Evolutionary conservation across 1,140 invertebrate species (phyloP), one percentile per base, ranked within the genome.

Genomic region (Camponotus vicinus): DNA sequence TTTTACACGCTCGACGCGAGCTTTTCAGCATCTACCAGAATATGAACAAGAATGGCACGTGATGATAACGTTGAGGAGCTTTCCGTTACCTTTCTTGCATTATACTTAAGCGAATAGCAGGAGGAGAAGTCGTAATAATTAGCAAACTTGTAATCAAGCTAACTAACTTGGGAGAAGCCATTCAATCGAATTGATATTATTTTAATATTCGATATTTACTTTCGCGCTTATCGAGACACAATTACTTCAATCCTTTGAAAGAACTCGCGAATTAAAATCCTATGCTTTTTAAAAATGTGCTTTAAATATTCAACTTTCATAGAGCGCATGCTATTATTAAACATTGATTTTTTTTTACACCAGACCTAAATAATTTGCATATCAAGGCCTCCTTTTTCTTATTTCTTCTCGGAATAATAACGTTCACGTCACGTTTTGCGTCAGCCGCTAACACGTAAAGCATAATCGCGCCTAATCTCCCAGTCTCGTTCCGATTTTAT

Each of bases 51-150:
- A 85, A 67, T 77, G 73, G 52, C 7, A 27, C 45, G 73, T 40
- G 75, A 85, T 61, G 88, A 89, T 88, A 88, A 89, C 86, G 67
- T 34, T 73, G 15, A 85, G 85, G 86, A 89, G 80, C 73, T 67
- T 88, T 85, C 69, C 67, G 37, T 57, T 77, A 34, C 71, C 57
- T 69, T 71, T 32, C 37, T 59, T 27, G 55, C 71, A 63, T 85
- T 79, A 86, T 87, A 64, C 71, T 77, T 83, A 49, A 34, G 34
- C 8, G 55, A 40, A 63, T 2, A 32, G 37, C 27, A 27, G 11
- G 37, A 49, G 45, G 59, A 11, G 27, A 45, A 45, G 45, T 21
- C 67, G 57, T 34, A 15, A 32, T 59, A 80, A 40, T 80, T 80
- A 18, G 34, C 18, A 32, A 66, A 77, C 66, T 77, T 78, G 42